Evolutionary conservation across 1,140 invertebrate genomes (phyloP).

Genomic region (Magallana gigas): DNA sequence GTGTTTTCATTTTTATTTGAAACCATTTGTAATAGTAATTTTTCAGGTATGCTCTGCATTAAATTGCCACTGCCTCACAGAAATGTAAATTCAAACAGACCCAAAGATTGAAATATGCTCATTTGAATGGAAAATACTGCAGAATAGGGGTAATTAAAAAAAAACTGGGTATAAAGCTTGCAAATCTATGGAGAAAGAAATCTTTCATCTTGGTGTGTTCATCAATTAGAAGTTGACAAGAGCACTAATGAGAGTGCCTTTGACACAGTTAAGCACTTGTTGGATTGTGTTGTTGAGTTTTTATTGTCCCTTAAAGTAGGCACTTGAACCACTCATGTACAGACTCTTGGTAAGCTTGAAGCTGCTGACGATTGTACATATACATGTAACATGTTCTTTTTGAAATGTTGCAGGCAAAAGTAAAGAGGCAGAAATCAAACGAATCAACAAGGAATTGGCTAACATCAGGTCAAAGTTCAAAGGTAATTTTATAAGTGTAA

Average conservation of each 20-base stretch:
- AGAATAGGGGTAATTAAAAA: too few relatives aligned
- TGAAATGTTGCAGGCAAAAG: slow-evolving; percentile 89
- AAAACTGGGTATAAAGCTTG: neutral
- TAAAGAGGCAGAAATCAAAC: slow-evolving; percentile 99
- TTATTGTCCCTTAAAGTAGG: neutral
- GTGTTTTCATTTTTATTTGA: too few relatives aligned
- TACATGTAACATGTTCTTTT: neutral
- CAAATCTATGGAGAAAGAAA: neutral
- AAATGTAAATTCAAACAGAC: too few relatives aligned
- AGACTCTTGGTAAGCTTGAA: neutral
- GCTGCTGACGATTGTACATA: neutral
- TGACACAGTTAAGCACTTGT: neutral
- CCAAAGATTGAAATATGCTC: too few relatives aligned
- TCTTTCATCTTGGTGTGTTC: neutral
- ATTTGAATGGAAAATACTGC: too few relatives aligned
- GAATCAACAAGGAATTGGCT: slow-evolving; percentile 99
- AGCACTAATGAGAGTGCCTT: neutral
- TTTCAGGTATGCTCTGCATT: too few relatives aligned
- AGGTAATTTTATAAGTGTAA: slow-evolving; percentile 80
- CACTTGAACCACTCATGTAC: neutral
- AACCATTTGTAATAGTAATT: too few relatives aligned
- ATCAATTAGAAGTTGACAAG: slow-evolving; percentile 20
- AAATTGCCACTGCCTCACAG: too few relatives aligned
- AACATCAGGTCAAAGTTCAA: slow-evolving; percentile 99
- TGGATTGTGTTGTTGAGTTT: neutral